Base-by-base conservation (phyloP, 37 sponge, comb jelly and placozoan genomes). In the Dysidea cf. avara region DNA sequence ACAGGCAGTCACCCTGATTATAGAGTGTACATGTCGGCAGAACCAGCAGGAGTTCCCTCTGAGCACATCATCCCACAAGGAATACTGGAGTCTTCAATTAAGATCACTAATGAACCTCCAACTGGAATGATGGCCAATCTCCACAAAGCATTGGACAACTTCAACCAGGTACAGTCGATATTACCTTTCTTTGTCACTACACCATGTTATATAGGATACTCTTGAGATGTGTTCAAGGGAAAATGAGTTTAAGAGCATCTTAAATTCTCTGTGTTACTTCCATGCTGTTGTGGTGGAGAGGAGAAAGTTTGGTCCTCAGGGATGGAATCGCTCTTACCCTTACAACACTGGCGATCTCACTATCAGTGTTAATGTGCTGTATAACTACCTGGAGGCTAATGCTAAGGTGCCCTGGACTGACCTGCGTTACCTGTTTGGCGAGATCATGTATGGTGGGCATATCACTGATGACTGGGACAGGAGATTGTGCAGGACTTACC, bases 401-500 rank as follows among this genome's bases (percentile, higher is more conserved):
- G 78, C 95, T n/a, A 97, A 97, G 71, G 96, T 96, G 4, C 99
- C 99, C 9, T 97, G 99, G 99, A 88, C 94, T 58, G 99, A 97
- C 74, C 77, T 97, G 87, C 85, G 99, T 31, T 97, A 97, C 83
- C 76, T 97, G 83, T 97, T 97, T 82, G 99, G 99, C 53, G 95
- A 97, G 87, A 97, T 97, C 77, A 97, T 97, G 99, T 97, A 97
- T 77, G 99, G 99, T 36, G 99, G 99, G 6, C 99, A 97, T 68
- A 97, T 97, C 79, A 97, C 99, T 57, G 99, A 97, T 75, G 99
- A 97, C 58, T 97, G 99, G 99, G 99, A 97, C 62, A 78, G 99
- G 34, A 81, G 90, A 59, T 92, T 97, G 56, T 97, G 99, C 34
- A 81, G 74, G 61, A 97, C 99, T 11, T 97, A 94, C 74, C 82